Evolutionary conservation across 1,140 invertebrate genomes (phyloP), one percentile per base, ranked within the genome.

Genomic region (Diabrotica undecimpunctata): DNA sequence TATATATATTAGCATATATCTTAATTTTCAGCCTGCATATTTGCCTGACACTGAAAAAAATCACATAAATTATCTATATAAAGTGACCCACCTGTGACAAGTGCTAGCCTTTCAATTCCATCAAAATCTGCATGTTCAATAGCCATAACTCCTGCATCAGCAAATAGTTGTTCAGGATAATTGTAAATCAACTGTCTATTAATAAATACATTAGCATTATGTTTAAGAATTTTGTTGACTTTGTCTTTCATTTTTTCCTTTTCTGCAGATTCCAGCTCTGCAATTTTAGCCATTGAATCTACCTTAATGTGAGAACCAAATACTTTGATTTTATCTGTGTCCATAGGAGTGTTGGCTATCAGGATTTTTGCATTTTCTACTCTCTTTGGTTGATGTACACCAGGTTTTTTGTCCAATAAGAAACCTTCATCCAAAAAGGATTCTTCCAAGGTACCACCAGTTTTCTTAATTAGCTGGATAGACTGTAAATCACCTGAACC

Each of bases 231-330:
- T 79, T 97, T 97, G 67, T 96, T 90, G 0, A 99, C 95, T 86
- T 99, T 99, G 68, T 98, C 93, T 79, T 97, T 98, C 98, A 99
- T 99, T 77, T 99, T 99, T 76, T 99, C 94, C 79, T 99, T 99
- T 76, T 99, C 98, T 14, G 97, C 97, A 36, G 93, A 76, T 83
- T 99, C 98, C 55, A 99, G 81, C 78, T 99, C 97, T 11, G 97
- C 97, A 64, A 99, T 95, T 81, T 99, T 99, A 4, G 97, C 92
- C 83, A 99, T 90, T 0, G 96, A 97, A 80, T 99, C 97, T 0
- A 99, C 97, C 74, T 95, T 90, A 62, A 99, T 96, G 70, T 95
- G 89, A 11, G 96, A 98, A 60, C 97, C 97, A 84, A 99, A 99
- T n/a, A 99, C 93, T 86, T 99, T 99, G 69, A 99, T 98, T 83